Evolutionary conservation across 2,888 invertebrate genomes (phyloP).

Genomic region (Lypha dubia): DNA sequence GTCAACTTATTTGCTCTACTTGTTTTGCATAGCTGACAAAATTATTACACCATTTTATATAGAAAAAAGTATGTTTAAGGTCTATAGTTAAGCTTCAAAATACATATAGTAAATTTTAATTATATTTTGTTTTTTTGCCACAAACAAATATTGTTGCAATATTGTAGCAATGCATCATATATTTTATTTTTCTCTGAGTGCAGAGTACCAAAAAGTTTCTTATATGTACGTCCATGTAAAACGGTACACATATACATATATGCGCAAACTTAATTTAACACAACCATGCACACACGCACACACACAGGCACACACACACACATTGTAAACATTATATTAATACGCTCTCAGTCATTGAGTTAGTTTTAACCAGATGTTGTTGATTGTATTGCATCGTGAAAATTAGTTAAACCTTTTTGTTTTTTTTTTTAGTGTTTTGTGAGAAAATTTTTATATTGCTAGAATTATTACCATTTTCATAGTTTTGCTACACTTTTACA

Average conservation of each 20-base stretch:
- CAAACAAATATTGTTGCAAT: too few species aligned
- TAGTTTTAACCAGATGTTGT: constrained; percentile 53
- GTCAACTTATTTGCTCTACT: too few species aligned
- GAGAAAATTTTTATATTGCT: neutral
- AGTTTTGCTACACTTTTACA: neutral
- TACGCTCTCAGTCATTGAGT: constrained; percentile 37
- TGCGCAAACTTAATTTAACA: neutral
- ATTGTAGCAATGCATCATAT: too few species aligned
- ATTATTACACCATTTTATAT: too few species aligned
- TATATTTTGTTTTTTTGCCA: too few species aligned
- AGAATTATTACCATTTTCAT: constrained; percentile 4
- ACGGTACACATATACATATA: neutral
- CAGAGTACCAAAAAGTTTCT: neutral
- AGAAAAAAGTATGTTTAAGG: too few species aligned
- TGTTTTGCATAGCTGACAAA: too few species aligned
- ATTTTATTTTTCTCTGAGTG: neutral
- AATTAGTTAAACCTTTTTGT: constrained; percentile 32
- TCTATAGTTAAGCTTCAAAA: too few species aligned
- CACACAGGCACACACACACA: neutral
- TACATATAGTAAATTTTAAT: too few species aligned
- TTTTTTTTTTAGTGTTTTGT: neutral
- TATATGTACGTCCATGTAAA: neutral
- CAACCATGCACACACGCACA: neutral
- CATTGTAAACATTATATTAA: constrained; percentile 15
- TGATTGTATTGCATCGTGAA: constrained; percentile 59